phyloP scores from a whole-genome alignment of 1,140 invertebrate genomes.

The Camponotus pennsylvanicus region DNA sequence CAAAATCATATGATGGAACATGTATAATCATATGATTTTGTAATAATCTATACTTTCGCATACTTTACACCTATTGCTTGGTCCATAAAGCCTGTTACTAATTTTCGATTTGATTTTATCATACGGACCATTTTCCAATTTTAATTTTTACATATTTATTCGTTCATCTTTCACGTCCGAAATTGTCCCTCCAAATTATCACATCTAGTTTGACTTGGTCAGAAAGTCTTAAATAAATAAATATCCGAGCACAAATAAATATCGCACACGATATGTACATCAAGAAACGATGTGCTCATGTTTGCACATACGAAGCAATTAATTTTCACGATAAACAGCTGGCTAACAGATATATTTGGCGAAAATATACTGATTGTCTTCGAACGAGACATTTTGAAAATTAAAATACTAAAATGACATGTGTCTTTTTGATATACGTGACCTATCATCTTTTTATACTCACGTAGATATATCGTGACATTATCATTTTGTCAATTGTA shows the following conservation, averaged over 20 bases:
- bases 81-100: too few species aligned
- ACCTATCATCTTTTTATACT: background rate
- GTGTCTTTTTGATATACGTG: background rate
- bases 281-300: background rate
- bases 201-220: background rate
- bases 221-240: conserved; percentile 44
- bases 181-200: conserved; percentile 1
- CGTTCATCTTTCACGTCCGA: background rate
- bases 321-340: too few species aligned
- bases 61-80: too few species aligned
- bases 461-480: too few species aligned
- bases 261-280: too few species aligned
- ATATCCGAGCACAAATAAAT: background rate
- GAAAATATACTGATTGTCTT: background rate
- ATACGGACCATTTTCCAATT: too few species aligned
- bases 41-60: too few species aligned
- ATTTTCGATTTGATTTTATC: too few species aligned
- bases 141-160: background rate
- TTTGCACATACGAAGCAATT: background rate
- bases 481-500: too few species aligned
- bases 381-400: background rate
- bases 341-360: background rate
- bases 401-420: background rate
- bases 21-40: too few species aligned
- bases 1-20: too few species aligned